Percentiles rank a stretch among this genome's conserved stretches.
Conservation (phyloP, 2,888 invertebrate genomes). For the Phyllotreta striolata region DNA sequence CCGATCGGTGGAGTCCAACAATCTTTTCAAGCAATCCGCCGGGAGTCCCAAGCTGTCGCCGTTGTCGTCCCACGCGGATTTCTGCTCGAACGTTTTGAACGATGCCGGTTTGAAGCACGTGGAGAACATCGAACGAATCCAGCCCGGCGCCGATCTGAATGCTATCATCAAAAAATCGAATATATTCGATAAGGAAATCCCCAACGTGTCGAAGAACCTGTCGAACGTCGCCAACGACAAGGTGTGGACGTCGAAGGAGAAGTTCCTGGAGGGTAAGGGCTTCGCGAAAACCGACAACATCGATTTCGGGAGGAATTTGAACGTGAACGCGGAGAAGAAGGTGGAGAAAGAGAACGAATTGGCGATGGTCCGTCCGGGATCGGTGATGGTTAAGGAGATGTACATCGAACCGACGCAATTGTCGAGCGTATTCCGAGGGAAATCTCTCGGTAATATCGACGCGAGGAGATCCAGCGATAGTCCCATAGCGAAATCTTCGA, state of each 20-base stretch:
- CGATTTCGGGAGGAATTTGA: slow-evolving; percentile 49
- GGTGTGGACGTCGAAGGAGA: slow-evolving; percentile 57
- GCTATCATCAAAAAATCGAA: slow-evolving; percentile 46
- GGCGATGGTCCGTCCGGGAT: slow-evolving; percentile 55
- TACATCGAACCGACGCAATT: slow-evolving; percentile 64
- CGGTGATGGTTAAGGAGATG: slow-evolving; percentile 63
- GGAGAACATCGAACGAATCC: slow-evolving; percentile 49
- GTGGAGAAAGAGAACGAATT: slow-evolving; percentile 46
- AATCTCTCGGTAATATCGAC: slow-evolving; percentile 51
- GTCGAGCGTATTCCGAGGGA: slow-evolving; percentile 60
- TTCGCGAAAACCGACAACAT: slow-evolving; percentile 47
- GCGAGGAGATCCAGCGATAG: slow-evolving; percentile 57
- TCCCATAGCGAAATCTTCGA: slow-evolving; percentile 15
- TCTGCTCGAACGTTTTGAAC: slow-evolving; percentile 48
- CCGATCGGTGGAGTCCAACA: slow-evolving; percentile 43
- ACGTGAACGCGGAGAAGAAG: slow-evolving; percentile 45
- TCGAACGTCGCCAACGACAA: slow-evolving; percentile 50
- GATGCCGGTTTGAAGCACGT: slow-evolving; percentile 45
- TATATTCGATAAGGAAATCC: slow-evolving; percentile 48
- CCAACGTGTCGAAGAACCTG: slow-evolving; percentile 47
- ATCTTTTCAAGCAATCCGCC: slow-evolving; percentile 36
- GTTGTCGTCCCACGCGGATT: slow-evolving; percentile 43
- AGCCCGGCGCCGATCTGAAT: slow-evolving; percentile 45
- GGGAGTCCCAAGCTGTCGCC: slow-evolving; percentile 46
- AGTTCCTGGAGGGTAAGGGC: slow-evolving; percentile 52